Conservation (phyloP, 1,140 invertebrate genomes). For the Drosophila pandora region DNA sequence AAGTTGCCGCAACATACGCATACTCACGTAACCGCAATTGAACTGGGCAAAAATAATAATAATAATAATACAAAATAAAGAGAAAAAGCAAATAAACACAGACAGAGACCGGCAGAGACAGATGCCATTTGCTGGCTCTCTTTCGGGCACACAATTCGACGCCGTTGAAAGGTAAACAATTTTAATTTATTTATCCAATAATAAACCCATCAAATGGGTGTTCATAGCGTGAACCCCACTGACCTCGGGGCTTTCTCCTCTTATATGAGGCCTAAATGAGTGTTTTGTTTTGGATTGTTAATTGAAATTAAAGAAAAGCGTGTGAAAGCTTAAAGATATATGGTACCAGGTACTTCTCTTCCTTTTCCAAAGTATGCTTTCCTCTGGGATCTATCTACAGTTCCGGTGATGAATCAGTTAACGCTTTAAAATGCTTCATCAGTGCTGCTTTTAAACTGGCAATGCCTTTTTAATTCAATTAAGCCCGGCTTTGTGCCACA, state of each 20-base stretch:
- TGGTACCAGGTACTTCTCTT: not conserved
- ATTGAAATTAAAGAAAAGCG: not conserved
- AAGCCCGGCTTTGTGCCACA: conserved; percentile 60
- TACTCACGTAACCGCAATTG: conserved; percentile 72
- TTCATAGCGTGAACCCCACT: conserved; percentile 22
- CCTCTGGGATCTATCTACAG: not conserved
- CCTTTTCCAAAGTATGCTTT: too few species aligned
- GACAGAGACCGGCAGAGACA: not conserved
- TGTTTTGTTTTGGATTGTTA: conserved; percentile 8
- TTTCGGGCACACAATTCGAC: conserved; percentile 13
- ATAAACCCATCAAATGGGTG: conserved; percentile 70
- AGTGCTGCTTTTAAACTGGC: conserved; percentile 58
- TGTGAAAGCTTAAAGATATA: not conserved
- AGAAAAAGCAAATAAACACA: conserved; percentile 30
- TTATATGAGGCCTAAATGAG: conserved; percentile 40
- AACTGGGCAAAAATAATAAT: conserved; percentile 55
- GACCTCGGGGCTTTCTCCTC: conserved; percentile 6
- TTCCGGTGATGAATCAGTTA: conserved; percentile 59
- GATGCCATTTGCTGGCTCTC: conserved; percentile 13
- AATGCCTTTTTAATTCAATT: conserved; percentile 75
- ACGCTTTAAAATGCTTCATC: conserved; percentile 64
- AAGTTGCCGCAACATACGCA: conserved; percentile 74
- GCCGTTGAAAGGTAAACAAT: conserved; percentile 74
- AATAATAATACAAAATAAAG: conserved; percentile 29
- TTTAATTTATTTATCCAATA: conserved; percentile 80